Evolutionary conservation across 1,140 invertebrate species (phyloP), one percentile per base, ranked within the genome.

Genomic region (Drosophila bocqueti): DNA sequence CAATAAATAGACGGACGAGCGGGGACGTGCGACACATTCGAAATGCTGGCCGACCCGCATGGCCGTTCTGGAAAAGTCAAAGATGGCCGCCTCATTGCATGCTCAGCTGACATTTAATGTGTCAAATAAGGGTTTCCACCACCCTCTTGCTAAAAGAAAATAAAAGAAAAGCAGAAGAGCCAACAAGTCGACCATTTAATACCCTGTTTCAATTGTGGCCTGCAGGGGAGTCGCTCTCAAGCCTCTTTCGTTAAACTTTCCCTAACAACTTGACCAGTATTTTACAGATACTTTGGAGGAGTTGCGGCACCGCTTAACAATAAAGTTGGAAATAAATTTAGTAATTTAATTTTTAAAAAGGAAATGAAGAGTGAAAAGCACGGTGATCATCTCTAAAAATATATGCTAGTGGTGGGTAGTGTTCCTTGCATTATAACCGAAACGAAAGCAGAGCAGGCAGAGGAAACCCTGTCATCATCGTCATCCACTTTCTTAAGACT

Each of bases 41-140:
- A 78, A 87, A 83, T 81, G 73, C 69, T 68, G 63, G 45, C 50
- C 58, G 62, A 63, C 81, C 85, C 74, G 78, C 81, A 80, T 74
- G 57, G 62, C 54, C 66, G 57, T 38, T 47, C 67, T 24, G 69
- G 58, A 68, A 66, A 68, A 67, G 47, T 29, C 64, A 73, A 89
- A 89, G 85, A 89, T 89, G 85, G 85, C 85, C 67, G 84, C 40
- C 55, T 74, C 84, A 84, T 87, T 79, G 84, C 83, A 87, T 87
- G 83, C 79, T 80, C 83, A 78, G 79, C 79, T 87, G 84, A 89
- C 83, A 87, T 87, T 89, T 81, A 89, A 89, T 89, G 84, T 89
- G 78, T 89, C 84, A 89, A 84, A 84, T 89, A 89, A 84, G 84
- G 85, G 85, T 82, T 79, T 82, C 81, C 78, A 68, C 69, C 60